phyloP scores from a whole-genome alignment of 2,797 vertebrate species.

The Mormyrus proboscirostris region DNA sequence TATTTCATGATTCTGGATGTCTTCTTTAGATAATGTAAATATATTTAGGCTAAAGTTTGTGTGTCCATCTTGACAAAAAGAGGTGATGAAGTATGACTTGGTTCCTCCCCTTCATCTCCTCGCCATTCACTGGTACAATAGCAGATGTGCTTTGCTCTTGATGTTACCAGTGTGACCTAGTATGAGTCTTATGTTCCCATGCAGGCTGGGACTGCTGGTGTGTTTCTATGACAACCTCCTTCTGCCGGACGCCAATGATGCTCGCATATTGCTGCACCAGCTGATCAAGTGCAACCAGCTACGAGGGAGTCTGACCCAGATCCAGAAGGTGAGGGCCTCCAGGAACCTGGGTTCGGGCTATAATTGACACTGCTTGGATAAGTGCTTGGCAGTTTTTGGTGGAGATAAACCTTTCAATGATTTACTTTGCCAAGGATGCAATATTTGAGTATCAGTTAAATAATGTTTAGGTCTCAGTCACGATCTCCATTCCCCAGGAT shows the following conservation, averaged over 20 bases:
- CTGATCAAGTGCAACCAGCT: constrained; percentile 69
- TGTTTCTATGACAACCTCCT: constrained; percentile 65
- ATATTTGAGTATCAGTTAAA: not conserved
- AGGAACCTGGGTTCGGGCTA: not conserved
- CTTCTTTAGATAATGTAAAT: not conserved
- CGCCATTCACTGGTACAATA: not conserved
- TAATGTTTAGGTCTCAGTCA: not conserved
- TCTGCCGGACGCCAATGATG: constrained; percentile 52
- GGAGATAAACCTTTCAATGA: not conserved
- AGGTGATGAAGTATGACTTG: not conserved
- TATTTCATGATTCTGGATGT: not conserved
- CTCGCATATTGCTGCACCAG: constrained; percentile 64
- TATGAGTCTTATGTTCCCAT: not conserved
- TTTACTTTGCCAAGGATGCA: not conserved
- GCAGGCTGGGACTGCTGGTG: constrained; percentile 65
- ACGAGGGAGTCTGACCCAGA: constrained; percentile 51
- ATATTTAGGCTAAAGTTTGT: not conserved
- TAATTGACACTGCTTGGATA: not conserved
- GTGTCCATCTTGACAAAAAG: not conserved
- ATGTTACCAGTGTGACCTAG: not conserved
- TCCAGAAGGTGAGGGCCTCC: constrained; percentile 56
- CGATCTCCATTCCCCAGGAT: not conserved
- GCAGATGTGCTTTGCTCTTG: not conserved
- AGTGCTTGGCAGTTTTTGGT: not conserved
- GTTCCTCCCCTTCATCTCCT: not conserved